These are phyloP conservation scores for Ciconia stormi DNA, from an alignment of 2,113 vertebrate genomes.

Conservation along the genomic window DNA sequence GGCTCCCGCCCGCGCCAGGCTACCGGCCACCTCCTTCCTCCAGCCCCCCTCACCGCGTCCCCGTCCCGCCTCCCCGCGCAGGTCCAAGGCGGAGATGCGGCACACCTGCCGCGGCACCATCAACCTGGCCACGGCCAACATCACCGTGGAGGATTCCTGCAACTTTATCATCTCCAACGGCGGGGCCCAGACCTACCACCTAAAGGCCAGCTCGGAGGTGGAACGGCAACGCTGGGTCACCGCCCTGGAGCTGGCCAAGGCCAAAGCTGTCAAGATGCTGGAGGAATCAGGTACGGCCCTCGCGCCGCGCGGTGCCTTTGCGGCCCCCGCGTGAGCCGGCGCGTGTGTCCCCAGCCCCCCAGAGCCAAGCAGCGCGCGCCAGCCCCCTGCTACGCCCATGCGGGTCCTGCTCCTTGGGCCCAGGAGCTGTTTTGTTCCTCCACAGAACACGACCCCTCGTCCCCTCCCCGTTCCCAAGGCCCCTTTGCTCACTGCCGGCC, in stretches of 20 bases:
- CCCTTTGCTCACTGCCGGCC: fast-evolving
- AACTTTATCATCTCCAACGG: slow-evolving; percentile 98
- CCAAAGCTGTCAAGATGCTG: slow-evolving; percentile 92
- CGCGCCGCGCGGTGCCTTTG: fast-evolving
- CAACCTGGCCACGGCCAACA: slow-evolving; percentile 95
- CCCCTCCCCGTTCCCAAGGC: background rate
- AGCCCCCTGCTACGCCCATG: fast-evolving
- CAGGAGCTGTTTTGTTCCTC: background rate
- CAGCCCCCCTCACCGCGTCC: background rate
- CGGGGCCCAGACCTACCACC: slow-evolving; percentile 93
- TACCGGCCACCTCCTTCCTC: fast-evolving
- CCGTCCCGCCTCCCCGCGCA: background rate
- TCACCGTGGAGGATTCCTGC: slow-evolving; percentile 93
- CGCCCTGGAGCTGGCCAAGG: slow-evolving; percentile 92
- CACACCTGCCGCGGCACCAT: slow-evolving; percentile 97
- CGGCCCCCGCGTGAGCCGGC: fast-evolving
- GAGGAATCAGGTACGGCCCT: slow-evolving; percentile 85
- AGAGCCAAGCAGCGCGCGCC: fast-evolving
- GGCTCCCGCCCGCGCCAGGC: background rate
- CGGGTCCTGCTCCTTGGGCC: background rate
- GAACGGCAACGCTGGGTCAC: slow-evolving; percentile 97
- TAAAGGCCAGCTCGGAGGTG: slow-evolving; percentile 94
- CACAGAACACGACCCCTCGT: fast-evolving
- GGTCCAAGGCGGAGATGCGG: slow-evolving; percentile 95
- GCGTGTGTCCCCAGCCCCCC: too few relatives aligned